Conservation (phyloP, 2,888 invertebrate species). For the Philhelius pedissequus region DNA sequence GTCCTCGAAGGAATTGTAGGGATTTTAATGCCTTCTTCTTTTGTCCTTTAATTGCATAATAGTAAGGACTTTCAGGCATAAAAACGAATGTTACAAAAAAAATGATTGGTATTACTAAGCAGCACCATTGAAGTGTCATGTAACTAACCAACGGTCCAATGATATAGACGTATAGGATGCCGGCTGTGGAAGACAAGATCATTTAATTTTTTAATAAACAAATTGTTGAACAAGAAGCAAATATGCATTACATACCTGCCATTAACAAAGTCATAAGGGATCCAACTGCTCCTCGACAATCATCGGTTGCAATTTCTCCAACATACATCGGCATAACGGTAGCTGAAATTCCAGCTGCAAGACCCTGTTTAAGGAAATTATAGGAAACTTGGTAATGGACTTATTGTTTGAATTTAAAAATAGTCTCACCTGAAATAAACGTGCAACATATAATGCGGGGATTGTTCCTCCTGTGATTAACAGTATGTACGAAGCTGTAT, state of each 20-base stretch:
- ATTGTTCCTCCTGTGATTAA: conserved; percentile 83
- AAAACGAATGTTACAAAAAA: conserved; percentile 83
- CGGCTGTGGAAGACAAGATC: conserved; percentile 79
- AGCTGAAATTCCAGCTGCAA: conserved; percentile 84
- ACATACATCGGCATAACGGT: conserved; percentile 91
- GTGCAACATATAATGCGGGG: conserved; percentile 80
- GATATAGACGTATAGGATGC: conserved; percentile 85
- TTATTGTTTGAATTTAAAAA: not conserved
- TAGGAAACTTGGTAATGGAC: no score
- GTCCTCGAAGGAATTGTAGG: conserved; percentile 84
- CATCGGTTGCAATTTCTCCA: conserved; percentile 89
- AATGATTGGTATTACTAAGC: conserved; percentile 82
- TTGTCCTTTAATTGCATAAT: conserved; percentile 81
- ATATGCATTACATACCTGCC: no score
- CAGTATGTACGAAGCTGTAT: conserved; percentile 85
- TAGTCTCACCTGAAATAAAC: conserved; percentile 73
- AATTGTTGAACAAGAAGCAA: no score
- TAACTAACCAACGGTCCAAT: conserved; percentile 87
- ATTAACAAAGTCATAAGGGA: conserved; percentile 88
- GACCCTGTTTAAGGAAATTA: conserved; percentile 77
- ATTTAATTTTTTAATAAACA: not conserved
- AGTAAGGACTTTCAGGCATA: conserved; percentile 91
- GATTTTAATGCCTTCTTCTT: conserved; percentile 82
- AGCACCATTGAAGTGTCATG: conserved; percentile 83
- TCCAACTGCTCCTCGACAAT: conserved; percentile 89